Evolutionary conservation across 2,113 vertebrate species (phyloP).

Genomic region (Nycticorax nycticorax): DNA sequence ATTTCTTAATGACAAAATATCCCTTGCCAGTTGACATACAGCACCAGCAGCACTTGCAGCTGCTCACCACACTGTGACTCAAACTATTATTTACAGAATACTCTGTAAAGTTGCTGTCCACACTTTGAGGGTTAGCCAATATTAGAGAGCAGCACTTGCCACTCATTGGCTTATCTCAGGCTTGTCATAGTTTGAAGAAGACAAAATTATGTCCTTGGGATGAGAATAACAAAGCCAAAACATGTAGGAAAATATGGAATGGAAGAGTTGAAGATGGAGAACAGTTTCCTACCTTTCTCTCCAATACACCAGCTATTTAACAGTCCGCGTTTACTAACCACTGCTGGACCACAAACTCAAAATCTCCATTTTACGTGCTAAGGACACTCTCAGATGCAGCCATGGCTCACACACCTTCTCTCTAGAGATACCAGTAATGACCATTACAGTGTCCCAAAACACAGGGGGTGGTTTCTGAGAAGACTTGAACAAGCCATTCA

Average conservation of each 20-base stretch:
- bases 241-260: rapidly evolving
- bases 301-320: not conserved
- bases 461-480: not conserved
- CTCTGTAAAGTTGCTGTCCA: not conserved
- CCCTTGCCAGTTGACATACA: rapidly evolving
- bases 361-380: not conserved
- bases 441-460: not conserved
- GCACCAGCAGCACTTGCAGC: not conserved
- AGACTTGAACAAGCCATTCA: not conserved
- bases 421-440: not conserved
- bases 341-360: not conserved
- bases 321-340: not conserved
- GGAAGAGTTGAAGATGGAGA: not conserved
- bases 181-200: not conserved
- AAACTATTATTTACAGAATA: not conserved
- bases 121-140: not conserved
- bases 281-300: not conserved
- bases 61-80: not conserved
- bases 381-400: not conserved
- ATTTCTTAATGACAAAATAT: not conserved
- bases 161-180: not conserved
- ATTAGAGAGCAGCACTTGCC: not conserved
- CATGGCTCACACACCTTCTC: rapidly evolving
- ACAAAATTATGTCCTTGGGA: not conserved
- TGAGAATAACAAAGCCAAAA: not conserved